phyloP scores from a whole-genome alignment of 2,797 vertebrate genomes.

The Menidia menidia region DNA sequence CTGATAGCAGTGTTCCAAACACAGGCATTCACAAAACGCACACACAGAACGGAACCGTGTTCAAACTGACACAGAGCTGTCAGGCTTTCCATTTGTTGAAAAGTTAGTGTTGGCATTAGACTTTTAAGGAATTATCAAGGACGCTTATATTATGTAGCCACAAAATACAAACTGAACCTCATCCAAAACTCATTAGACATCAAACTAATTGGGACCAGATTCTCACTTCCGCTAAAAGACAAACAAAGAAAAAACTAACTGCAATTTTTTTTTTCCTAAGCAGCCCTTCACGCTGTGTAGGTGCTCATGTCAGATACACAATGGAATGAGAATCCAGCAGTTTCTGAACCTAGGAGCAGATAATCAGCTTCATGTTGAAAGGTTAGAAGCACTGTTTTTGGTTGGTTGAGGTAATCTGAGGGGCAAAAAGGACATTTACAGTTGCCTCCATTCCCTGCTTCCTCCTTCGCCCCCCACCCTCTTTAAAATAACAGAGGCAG shows the following conservation, averaged over 20 bases:
- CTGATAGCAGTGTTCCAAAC: constrained; percentile 30
- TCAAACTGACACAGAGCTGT: constrained; percentile 19
- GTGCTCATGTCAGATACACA: constrained; percentile 18
- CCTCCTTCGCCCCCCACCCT: constrained; percentile 11
- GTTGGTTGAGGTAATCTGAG: constrained; percentile 71
- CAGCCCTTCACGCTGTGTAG: constrained; percentile 15
- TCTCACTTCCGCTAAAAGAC: constrained; percentile 37
- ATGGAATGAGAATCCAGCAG: constrained; percentile 40
- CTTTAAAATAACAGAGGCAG: constrained; percentile 78
- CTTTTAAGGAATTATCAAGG: constrained; percentile 24
- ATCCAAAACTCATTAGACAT: constrained; percentile 27
- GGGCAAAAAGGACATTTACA: constrained; percentile 59
- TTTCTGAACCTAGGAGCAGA: constrained; percentile 55
- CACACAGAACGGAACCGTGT: constrained; percentile 30
- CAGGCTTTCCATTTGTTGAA: constrained; percentile 25
- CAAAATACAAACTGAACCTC: constrained; percentile 11
- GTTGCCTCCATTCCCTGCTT: constrained; percentile 29
- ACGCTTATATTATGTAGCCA: constrained; percentile 17
- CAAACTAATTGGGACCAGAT: constrained; percentile 14
- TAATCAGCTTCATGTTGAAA: constrained; percentile 67
- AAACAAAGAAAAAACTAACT: constrained; percentile 29
- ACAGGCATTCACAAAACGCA: constrained; percentile 43
- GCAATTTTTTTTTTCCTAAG: not conserved
- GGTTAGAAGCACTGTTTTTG: constrained; percentile 52
- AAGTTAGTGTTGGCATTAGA: constrained; percentile 26